Percentiles rank a stretch among this genome's conserved stretches.
These are phyloP conservation scores for Siniperca scherzeri DNA, from an alignment of 2,797 vertebrate genomes.

Conservation along the genomic window DNA sequence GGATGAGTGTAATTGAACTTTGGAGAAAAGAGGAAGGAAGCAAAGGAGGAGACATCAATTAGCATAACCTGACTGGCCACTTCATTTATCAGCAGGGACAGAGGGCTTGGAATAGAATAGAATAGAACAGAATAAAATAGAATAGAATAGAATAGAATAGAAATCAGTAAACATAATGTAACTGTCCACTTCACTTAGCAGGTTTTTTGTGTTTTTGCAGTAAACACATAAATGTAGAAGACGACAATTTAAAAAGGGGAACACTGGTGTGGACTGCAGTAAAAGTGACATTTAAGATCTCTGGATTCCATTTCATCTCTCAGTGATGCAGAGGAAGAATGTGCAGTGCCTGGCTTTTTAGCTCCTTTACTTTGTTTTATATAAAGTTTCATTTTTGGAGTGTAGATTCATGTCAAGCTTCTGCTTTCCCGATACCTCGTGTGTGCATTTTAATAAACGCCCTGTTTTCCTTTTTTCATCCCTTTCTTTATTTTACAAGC, in stretches of 20 bases:
- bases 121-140: constrained; percentile 27
- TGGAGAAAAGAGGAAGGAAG: constrained; percentile 84
- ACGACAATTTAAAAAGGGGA: neutral
- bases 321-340: neutral
- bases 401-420: constrained; percentile 22
- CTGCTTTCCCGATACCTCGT: neutral
- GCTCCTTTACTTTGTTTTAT: constrained; percentile 26
- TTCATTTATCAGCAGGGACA: constrained; percentile 82
- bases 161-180: constrained; percentile 55
- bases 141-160: constrained; percentile 47
- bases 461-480: neutral
- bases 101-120: constrained; percentile 54
- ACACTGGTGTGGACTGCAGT: neutral
- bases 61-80: constrained; percentile 81
- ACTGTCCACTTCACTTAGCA: constrained; percentile 58
- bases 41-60: constrained; percentile 83
- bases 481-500: constrained; percentile 25
- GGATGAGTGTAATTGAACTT: constrained; percentile 87
- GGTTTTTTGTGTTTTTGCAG: neutral
- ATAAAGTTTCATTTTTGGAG: constrained; percentile 31
- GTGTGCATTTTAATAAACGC: constrained; percentile 17
- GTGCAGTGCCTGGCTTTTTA: neutral
- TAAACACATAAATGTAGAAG: constrained; percentile 4
- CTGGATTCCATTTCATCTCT: constrained; percentile 29
- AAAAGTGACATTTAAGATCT: constrained; percentile 28